These are phyloP conservation scores for Digitonthophagus gazella DNA, from an alignment of 2,888 invertebrate species.

Conservation along the genomic window DNA sequence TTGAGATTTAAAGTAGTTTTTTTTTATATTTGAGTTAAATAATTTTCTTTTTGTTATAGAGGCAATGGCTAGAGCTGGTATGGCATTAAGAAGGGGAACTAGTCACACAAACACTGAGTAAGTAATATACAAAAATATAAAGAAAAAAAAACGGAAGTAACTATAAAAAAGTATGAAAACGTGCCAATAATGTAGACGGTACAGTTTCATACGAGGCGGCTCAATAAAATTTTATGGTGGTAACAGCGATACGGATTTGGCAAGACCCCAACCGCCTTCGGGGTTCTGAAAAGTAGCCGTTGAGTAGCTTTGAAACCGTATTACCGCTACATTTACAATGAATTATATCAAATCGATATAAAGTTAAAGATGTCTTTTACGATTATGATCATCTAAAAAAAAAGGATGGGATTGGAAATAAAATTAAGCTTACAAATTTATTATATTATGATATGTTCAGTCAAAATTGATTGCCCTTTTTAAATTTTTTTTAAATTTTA, in stretches of 20 bases:
- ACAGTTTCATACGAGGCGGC: neutral
- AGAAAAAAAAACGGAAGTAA: no score
- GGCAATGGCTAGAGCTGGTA: slow-evolving; percentile 76
- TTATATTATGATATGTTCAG: no score
- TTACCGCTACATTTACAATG: neutral
- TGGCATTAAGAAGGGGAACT: slow-evolving; percentile 69
- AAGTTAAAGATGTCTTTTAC: no score
- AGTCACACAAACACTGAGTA: slow-evolving; percentile 71
- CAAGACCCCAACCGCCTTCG: neutral
- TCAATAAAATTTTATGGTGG: neutral
- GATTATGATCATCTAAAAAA: no score
- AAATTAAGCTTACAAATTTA: no score
- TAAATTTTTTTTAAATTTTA: no score
- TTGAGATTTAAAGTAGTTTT: neutral
- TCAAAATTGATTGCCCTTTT: no score
- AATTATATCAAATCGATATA: neutral
- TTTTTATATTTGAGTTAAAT: neutral
- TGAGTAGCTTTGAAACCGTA: neutral
- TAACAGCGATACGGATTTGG: neutral
- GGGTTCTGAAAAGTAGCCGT: neutral
- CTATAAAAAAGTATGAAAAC: neutral
- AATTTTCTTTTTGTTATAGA: slow-evolving; percentile 42
- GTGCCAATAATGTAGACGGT: neutral
- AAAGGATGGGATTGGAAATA: no score
- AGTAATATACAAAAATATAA: no score